phyloP scores from a whole-genome alignment of 2,888 invertebrate species.

The Camponotus fellah region DNA sequence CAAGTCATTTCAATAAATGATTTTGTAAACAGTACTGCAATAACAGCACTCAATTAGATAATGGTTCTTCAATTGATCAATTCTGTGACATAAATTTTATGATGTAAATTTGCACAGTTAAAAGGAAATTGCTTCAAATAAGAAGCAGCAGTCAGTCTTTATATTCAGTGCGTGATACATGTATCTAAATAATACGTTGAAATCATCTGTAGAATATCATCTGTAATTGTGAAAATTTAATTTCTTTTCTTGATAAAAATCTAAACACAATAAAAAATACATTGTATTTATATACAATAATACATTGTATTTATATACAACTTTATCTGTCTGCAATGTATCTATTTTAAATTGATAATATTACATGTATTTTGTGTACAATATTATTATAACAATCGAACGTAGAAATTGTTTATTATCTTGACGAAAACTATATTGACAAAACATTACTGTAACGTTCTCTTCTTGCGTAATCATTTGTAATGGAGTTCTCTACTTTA shows the following conservation, averaged over 20 bases:
- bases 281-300: neutral
- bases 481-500: slow-evolving; percentile 4
- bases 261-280: neutral
- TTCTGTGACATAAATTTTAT: neutral
- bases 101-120: neutral
- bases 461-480: neutral
- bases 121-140: neutral
- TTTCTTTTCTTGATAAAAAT: neutral
- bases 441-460: neutral
- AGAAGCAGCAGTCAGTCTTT: neutral
- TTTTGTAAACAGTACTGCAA: neutral
- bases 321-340: neutral
- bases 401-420: neutral
- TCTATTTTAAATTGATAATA: neutral
- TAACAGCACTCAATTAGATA: neutral
- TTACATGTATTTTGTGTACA: neutral
- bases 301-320: neutral
- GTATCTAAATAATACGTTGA: neutral
- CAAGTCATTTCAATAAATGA: neutral
- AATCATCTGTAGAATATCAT: neutral
- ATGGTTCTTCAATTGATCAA: neutral
- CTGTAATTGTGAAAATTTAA: neutral
- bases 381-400: neutral
- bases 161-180: neutral
- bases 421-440: neutral